These are phyloP conservation scores for Aselliscus stoliczkanus DNA, from an alignment of 2,797 vertebrate genomes.

Conservation along the genomic window DNA sequence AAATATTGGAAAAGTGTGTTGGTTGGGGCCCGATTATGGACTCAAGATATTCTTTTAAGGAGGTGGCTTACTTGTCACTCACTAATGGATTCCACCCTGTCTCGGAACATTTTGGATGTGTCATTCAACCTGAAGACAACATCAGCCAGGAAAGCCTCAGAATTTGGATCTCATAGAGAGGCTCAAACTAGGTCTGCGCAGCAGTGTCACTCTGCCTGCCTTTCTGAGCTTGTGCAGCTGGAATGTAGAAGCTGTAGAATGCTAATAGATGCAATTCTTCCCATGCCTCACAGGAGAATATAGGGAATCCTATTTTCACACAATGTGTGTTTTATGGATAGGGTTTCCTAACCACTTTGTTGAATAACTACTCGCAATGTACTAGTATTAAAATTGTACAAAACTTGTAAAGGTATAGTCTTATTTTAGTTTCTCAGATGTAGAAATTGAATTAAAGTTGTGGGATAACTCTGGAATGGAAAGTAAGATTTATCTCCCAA, in stretches of 20 bases:
- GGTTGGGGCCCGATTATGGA: not conserved
- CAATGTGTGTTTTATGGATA: not conserved
- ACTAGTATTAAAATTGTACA: not conserved
- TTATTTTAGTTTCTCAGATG: not conserved
- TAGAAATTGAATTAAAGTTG: not conserved
- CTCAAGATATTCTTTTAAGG: not conserved
- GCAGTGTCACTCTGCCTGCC: not conserved
- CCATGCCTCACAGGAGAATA: not conserved
- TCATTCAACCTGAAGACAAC: not conserved
- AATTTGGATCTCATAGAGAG: not conserved
- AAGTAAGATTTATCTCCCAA: not conserved
- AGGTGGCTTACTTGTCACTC: not conserved
- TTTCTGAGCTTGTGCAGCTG: not conserved
- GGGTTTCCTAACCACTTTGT: not conserved
- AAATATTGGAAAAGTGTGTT: not conserved
- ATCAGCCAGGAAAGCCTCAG: not conserved
- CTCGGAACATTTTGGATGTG: not conserved
- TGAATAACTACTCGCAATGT: not conserved
- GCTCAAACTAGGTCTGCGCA: not conserved
- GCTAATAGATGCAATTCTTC: not conserved
- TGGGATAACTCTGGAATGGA: not conserved
- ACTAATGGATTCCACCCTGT: not conserved
- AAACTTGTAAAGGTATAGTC: not conserved
- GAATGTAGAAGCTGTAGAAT: not conserved
- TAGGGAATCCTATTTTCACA: not conserved